Evolutionary conservation across 2,888 invertebrate genomes (phyloP), one percentile per base, ranked within the genome.

Genomic region (Steromphala cineraria): DNA sequence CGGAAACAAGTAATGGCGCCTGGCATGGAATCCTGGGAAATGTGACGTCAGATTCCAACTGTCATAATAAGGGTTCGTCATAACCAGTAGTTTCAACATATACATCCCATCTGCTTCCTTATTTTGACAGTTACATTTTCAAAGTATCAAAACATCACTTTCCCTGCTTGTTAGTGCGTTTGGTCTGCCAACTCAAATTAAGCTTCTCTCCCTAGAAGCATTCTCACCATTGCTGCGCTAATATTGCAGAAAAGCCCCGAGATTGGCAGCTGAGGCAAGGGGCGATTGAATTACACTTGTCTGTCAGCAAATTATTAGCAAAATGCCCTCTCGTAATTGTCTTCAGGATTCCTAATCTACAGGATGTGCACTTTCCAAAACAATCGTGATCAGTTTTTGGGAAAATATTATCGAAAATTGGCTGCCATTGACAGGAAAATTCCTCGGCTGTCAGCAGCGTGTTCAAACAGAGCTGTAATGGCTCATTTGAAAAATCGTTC

Each of bases 21-120:
- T 62, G 28, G 21, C 62, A 28, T 24, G 21, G 62, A 62, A 62
- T 24, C 28, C 62, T 62, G 10, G 62, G 62, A 24, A 21, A n/a
- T 19, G 62, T 75, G 78, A 78, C 74, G 81, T 53, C 62, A 81
- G 78, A 78, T 31, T 56, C 78, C 82, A n/a, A 53, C 75, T 84
- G 84, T 84, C 84, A 84, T 82, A 84, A 84, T 82, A 84, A 13
- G 52, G 76, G 40, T 81, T 82, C 82, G 82, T 84, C 82, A 79
- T 76, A 78, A 76, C 79, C 53, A 78, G 79, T 78, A 71, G 53
- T 19, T 53, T 19, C 21, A 17, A 46, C 75, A 79, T 81, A 56
- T 78, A 80, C 77, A 52, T 28, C 77, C 74, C 82, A 82, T 79
- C 79, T 82, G 82, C 75, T 10, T 19, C 46, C 8, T 15, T 40